Percentiles rank a stretch among this genome's conserved stretches.
These are phyloP conservation scores for Tamias sibiricus DNA, from an alignment of 2,113 vertebrate genomes.

Conservation along the genomic window DNA sequence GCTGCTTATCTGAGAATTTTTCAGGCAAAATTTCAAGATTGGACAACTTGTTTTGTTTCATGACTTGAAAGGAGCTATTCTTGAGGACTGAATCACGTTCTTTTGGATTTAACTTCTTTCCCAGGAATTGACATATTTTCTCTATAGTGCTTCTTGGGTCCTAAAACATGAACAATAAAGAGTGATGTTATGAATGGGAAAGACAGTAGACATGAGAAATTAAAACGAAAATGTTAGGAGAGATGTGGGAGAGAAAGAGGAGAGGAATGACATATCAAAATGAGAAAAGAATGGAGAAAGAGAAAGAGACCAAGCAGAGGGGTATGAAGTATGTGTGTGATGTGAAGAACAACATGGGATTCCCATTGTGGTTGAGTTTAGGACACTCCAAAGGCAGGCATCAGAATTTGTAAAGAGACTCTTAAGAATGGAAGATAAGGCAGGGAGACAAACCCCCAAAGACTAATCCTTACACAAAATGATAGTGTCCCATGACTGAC, in stretches of 20 bases:
- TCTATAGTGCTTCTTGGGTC: slow-evolving; percentile 83
- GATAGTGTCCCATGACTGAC: background rate
- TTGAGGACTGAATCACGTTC: slow-evolving; percentile 79
- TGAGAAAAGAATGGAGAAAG: background rate
- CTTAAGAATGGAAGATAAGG: background rate
- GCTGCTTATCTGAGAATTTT: too few relatives aligned
- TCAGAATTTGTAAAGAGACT: background rate
- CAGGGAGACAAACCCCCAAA: too few relatives aligned
- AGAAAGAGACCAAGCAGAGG: background rate
- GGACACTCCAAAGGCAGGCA: too few relatives aligned
- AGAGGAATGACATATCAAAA: fast-evolving
- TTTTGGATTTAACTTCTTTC: slow-evolving; percentile 79
- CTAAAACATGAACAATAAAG: slow-evolving; percentile 70
- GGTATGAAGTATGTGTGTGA: background rate
- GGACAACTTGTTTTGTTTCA: slow-evolving; percentile 88
- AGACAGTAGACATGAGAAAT: background rate
- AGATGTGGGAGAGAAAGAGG: fast-evolving
- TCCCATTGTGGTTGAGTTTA: fast-evolving
- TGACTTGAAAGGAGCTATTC: slow-evolving; percentile 85
- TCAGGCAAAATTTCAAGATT: slow-evolving; percentile 66
- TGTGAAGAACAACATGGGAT: too few relatives aligned
- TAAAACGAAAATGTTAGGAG: too few relatives aligned
- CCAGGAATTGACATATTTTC: slow-evolving; percentile 85
- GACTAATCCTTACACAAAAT: too few relatives aligned
- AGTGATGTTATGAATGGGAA: background rate